Conservation (phyloP, 2,113 vertebrate genomes). For the Chrysemys picta region DNA sequence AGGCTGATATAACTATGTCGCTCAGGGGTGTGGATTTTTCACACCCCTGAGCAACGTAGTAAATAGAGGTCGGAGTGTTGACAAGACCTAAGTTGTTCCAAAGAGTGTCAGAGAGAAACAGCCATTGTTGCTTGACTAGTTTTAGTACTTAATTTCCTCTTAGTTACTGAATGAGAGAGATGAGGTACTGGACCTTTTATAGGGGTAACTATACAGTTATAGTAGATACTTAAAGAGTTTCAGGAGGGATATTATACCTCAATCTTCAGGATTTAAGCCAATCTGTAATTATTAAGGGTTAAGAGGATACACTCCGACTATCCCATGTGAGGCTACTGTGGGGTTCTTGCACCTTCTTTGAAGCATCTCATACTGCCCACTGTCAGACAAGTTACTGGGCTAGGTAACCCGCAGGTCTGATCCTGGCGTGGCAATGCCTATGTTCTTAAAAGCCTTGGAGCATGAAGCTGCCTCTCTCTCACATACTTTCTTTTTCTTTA, state of each 20-base stretch:
- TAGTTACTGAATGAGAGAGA: background rate
- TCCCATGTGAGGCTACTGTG: background rate
- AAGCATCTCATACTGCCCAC: background rate
- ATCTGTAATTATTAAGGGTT: background rate
- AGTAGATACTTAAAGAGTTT: background rate
- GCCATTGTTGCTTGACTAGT: background rate
- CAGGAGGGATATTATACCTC: background rate
- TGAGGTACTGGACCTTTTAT: background rate
- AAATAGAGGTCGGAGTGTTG: no score
- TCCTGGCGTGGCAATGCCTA: background rate
- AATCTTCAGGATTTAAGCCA: background rate
- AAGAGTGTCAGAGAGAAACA: background rate
- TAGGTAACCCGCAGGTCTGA: background rate
- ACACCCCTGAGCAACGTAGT: no score
- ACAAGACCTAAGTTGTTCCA: no score
- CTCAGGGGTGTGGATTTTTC: no score
- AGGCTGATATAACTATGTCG: background rate
- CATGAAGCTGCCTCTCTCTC: background rate
- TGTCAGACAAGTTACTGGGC: background rate
- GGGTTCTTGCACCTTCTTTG: background rate
- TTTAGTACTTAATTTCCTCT: background rate
- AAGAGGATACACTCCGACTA: background rate
- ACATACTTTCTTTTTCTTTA: background rate
- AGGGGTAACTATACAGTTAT: background rate
- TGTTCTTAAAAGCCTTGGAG: accelerated